A percentile compares a stretch with the other conserved stretches of the same genome.
Conservation (phyloP, 30 jellyfish, hydroid and myxozoan species). For the Aurelia aurita complex sp. Pacific region DNA sequence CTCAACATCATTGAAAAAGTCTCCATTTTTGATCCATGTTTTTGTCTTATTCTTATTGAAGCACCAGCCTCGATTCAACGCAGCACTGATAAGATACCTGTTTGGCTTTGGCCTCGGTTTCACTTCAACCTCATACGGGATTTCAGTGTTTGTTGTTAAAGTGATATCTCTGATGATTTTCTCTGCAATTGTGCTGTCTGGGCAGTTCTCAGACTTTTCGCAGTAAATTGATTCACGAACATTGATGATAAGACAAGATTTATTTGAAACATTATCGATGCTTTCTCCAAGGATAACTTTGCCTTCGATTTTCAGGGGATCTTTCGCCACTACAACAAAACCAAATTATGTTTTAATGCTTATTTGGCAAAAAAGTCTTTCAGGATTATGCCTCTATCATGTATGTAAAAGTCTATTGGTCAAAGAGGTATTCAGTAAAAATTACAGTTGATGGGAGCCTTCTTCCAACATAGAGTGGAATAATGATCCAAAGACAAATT, state of each 20-base stretch:
- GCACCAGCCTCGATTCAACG: slow-evolving; percentile 17
- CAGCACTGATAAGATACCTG: too few species aligned
- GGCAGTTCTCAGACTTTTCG: slow-evolving; percentile 4
- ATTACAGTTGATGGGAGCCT: too few species aligned
- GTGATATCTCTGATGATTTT: slow-evolving; percentile 7
- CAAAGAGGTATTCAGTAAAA: too few species aligned
- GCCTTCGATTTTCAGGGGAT: background rate
- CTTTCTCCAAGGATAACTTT: background rate
- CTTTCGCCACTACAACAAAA: background rate
- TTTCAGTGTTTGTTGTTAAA: background rate
- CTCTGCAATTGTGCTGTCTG: slow-evolving; percentile 14
- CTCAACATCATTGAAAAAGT: slow-evolving; percentile 10
- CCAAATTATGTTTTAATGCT: too few species aligned
- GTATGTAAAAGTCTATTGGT: too few species aligned
- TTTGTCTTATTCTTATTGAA: slow-evolving; percentile 11
- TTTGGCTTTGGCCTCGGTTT: too few species aligned
- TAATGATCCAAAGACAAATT: too few species aligned
- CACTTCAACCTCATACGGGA: slow-evolving; percentile 2
- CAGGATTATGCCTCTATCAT: too few species aligned
- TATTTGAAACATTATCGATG: background rate
- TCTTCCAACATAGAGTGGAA: too few species aligned
- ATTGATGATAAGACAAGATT: slow-evolving; percentile 30
- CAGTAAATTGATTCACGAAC: slow-evolving; percentile 35
- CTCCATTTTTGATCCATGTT: slow-evolving; percentile 42
- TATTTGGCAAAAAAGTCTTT: too few species aligned